Evolutionary conservation across 1,140 invertebrate genomes (phyloP).

Genomic region (Chironomus striatipennis): DNA sequence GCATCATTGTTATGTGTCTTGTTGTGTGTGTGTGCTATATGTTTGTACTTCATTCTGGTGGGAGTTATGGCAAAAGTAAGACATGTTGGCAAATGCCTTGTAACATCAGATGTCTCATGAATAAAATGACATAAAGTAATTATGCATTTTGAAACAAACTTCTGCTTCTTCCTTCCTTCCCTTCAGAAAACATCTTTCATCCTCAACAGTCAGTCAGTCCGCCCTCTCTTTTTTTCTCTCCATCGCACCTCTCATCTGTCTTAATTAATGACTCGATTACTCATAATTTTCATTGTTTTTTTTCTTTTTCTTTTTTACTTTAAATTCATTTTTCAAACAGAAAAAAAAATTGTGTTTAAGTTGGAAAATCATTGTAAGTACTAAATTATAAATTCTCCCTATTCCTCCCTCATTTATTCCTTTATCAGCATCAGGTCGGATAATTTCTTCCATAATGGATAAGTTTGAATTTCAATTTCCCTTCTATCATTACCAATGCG

Average conservation of each 20-base stretch:
- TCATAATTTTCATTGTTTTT: slow-evolving; percentile 17
- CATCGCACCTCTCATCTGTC: background rate
- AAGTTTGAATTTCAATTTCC: background rate
- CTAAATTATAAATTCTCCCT: too few relatives aligned
- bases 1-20: slow-evolving; percentile 18
- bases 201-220: too few relatives aligned
- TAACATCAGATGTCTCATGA: slow-evolving; percentile 14
- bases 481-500: background rate
- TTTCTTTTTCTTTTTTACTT: too few relatives aligned
- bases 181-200: background rate
- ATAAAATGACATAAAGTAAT: slow-evolving; percentile 20
- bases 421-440: too few relatives aligned
- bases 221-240: background rate
- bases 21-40: background rate
- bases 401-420: too few relatives aligned
- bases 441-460: background rate
- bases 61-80: background rate
- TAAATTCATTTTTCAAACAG: background rate
- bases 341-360: too few relatives aligned
- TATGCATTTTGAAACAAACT: background rate
- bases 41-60: background rate
- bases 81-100: background rate
- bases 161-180: background rate
- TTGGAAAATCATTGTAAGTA: too few relatives aligned
- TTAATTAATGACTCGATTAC: slow-evolving; percentile 19